phyloP scores from a whole-genome alignment of 2,113 vertebrate genomes.

The Solenodon paradoxus region DNA sequence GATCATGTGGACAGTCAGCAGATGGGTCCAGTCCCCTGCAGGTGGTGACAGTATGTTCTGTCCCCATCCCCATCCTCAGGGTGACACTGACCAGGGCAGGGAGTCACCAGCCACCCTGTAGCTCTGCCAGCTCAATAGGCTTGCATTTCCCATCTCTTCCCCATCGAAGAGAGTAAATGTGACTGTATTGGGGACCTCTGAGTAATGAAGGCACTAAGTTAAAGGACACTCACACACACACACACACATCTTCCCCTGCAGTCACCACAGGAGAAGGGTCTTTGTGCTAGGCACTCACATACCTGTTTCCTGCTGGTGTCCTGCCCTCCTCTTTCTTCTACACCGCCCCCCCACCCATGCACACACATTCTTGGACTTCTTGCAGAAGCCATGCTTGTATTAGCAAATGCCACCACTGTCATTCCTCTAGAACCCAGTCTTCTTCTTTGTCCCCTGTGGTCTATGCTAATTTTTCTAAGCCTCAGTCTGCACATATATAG shows the following conservation, averaged over 20 bases:
- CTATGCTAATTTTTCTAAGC: background rate
- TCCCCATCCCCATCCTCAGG: background rate
- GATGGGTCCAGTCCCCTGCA: background rate
- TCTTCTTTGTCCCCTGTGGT: background rate
- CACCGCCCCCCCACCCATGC: fast-evolving
- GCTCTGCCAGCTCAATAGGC: background rate
- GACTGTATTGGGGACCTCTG: background rate
- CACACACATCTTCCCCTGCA: background rate
- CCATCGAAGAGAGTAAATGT: background rate
- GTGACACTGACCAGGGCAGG: background rate
- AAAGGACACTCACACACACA: background rate
- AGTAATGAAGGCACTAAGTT: background rate
- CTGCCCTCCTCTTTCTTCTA: background rate
- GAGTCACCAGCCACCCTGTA: background rate
- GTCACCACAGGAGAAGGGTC: background rate
- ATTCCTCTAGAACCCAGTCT: background rate
- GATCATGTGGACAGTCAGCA: background rate
- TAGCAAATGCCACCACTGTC: background rate
- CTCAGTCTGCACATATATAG: background rate
- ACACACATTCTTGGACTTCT: background rate
- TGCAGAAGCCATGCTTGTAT: background rate
- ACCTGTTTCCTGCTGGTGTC: background rate
- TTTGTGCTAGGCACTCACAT: background rate
- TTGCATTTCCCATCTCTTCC: background rate
- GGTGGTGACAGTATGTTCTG: background rate